Conservation (phyloP, 1,140 invertebrate genomes). For the Stegodyphus dumicola region DNA sequence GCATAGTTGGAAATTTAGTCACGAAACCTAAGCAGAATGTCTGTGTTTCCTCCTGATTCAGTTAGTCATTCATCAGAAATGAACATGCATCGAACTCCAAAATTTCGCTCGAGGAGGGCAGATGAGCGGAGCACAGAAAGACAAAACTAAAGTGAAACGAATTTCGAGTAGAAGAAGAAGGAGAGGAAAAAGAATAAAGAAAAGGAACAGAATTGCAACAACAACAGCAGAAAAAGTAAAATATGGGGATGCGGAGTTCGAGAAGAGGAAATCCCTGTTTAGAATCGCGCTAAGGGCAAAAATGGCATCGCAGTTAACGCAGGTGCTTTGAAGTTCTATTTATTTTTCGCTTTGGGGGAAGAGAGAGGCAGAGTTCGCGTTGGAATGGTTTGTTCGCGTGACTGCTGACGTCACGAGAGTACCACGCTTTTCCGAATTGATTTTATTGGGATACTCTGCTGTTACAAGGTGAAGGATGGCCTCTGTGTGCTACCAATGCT, state of each 20-base stretch:
- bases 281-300: constrained; percentile 1
- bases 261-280: background rate
- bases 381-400: constrained; percentile 55
- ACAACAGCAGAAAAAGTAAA: background rate
- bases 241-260: background rate
- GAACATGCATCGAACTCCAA: background rate
- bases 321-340: constrained; percentile 50
- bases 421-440: constrained; percentile 35
- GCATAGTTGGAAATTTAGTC: too few relatives aligned
- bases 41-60: background rate
- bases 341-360: constrained; percentile 32
- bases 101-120: background rate
- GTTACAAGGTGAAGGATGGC: constrained; percentile 47
- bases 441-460: constrained; percentile 6
- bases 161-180: background rate
- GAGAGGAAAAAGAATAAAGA: background rate
- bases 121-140: background rate
- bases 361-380: background rate
- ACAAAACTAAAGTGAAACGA: constrained; percentile 22
- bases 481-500: background rate
- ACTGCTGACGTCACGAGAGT: constrained; percentile 51
- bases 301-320: constrained; percentile 37
- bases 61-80: constrained; percentile 25
- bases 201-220: background rate
- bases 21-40: too few relatives aligned